phyloP scores from a whole-genome alignment of 2,888 invertebrate species.

The Charanyca ferruginea region DNA sequence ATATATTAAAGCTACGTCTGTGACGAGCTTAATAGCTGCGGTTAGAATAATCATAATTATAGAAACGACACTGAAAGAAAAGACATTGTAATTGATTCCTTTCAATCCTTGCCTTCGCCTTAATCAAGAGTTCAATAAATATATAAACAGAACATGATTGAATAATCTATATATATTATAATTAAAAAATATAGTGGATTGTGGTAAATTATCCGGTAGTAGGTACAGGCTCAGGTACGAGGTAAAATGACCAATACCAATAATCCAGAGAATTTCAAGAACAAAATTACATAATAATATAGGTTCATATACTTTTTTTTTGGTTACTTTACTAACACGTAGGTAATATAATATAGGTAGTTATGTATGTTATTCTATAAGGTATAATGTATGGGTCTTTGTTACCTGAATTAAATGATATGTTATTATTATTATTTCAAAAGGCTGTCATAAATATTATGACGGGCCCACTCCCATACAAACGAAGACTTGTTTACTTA shows the following conservation, averaged over 20 bases:
- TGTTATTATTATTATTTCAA: too few species aligned
- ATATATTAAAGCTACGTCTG: too few species aligned
- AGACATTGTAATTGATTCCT: slow-evolving; percentile 7
- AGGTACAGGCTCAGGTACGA: too few species aligned
- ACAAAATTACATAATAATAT: not conserved
- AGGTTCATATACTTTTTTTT: too few species aligned
- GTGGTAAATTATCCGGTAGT: not conserved
- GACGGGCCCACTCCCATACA: not conserved
- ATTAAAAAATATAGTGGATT: not conserved
- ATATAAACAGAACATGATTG: not conserved
- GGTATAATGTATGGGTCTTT: too few species aligned
- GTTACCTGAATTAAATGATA: too few species aligned
- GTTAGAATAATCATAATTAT: slow-evolving; percentile 15
- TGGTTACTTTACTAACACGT: too few species aligned
- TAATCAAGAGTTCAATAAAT: not conserved
- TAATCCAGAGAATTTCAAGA: not conserved
- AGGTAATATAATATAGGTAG: too few species aligned
- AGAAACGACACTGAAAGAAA: not conserved
- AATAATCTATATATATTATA: not conserved
- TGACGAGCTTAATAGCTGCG: too few species aligned
- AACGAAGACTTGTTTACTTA: not conserved
- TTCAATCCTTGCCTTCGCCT: slow-evolving; percentile 1
- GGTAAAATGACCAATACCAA: not conserved
- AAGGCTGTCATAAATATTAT: not conserved
- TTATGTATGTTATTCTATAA: too few species aligned